A percentile compares a stretch with the other conserved stretches of the same genome.
These are phyloP conservation scores for Drepana arcuata DNA, from an alignment of 1,140 invertebrate species.

Conservation along the genomic window DNA sequence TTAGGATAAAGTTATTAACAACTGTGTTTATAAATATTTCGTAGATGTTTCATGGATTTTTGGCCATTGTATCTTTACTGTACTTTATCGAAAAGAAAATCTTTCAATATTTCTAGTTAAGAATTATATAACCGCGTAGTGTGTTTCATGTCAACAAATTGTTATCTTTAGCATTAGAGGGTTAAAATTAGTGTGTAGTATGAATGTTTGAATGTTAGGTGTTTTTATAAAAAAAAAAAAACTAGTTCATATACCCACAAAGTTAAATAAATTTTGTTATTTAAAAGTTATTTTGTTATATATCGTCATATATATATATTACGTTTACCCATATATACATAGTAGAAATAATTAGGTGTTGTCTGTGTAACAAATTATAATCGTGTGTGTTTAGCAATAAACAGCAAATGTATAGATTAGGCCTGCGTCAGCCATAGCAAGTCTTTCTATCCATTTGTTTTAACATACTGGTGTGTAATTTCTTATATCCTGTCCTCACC, in stretches of 20 bases:
- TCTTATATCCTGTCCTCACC: not conserved
- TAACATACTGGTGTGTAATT: constrained; percentile 19
- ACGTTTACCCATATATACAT: no score
- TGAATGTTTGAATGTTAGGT: constrained; percentile 13
- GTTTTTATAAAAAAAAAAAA: constrained; percentile 58
- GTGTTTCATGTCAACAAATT: no score
- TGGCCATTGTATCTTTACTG: no score
- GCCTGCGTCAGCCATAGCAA: constrained; percentile 58
- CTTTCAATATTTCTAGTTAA: no score
- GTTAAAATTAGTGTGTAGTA: not conserved
- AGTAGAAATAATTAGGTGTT: constrained; percentile 6
- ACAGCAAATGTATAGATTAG: constrained; percentile 44
- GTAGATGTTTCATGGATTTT: no score
- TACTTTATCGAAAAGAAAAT: no score
- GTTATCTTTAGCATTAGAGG: no score
- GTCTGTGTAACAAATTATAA: no score
- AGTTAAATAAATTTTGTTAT: constrained; percentile 14
- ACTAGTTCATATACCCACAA: constrained; percentile 61
- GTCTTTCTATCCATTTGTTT: constrained; percentile 46
- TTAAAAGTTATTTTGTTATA: constrained; percentile 6
- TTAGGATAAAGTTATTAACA: no score
- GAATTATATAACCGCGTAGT: no score
- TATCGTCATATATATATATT: constrained; percentile 13
- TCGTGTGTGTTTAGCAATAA: no score
- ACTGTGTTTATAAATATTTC: no score